These are phyloP conservation scores for Terebella lapidaria DNA, from an alignment of 2,888 invertebrate genomes.

Conservation along the genomic window DNA sequence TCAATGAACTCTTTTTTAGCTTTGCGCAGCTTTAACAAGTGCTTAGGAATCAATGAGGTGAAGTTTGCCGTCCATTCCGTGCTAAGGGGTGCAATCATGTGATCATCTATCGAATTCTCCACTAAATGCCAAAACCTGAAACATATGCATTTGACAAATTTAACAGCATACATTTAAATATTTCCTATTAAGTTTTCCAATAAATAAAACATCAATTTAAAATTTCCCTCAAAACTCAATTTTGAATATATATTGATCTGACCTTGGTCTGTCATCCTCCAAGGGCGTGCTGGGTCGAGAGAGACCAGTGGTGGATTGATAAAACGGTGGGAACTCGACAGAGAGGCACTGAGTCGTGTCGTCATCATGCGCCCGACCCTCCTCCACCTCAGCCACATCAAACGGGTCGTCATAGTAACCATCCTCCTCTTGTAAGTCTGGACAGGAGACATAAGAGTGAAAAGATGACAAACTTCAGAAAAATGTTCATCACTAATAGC, in stretches of 20 bases:
- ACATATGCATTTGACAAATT: too few relatives aligned
- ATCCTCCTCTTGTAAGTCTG: not conserved
- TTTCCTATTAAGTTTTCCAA: too few relatives aligned
- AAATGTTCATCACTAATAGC: too few relatives aligned
- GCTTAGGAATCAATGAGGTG: slow-evolving; percentile 35
- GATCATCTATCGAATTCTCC: slow-evolving; percentile 39
- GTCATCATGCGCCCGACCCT: slow-evolving; percentile 26
- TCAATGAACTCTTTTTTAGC: slow-evolving; percentile 34
- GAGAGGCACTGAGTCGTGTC: slow-evolving; percentile 29
- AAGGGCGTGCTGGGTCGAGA: slow-evolving; percentile 43
- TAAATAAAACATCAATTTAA: too few relatives aligned
- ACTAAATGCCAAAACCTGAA: slow-evolving; percentile 44
- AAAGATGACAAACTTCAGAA: too few relatives aligned
- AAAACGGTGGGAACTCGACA: slow-evolving; percentile 47
- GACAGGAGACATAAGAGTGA: not conserved
- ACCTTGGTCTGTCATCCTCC: slow-evolving; percentile 36
- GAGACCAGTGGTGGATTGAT: slow-evolving; percentile 46
- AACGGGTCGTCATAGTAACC: slow-evolving; percentile 3
- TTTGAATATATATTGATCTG: too few relatives aligned
- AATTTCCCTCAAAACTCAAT: too few relatives aligned
- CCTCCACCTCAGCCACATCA: slow-evolving; percentile 13
- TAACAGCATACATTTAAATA: too few relatives aligned
- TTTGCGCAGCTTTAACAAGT: slow-evolving; percentile 29
- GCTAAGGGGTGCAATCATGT: slow-evolving; percentile 42
- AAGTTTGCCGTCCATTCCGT: slow-evolving; percentile 36